Percentiles rank a stretch among this genome's conserved stretches.
Evolutionary conservation across 1,140 invertebrate species (phyloP).

Genomic region (Caerostris darwini): DNA sequence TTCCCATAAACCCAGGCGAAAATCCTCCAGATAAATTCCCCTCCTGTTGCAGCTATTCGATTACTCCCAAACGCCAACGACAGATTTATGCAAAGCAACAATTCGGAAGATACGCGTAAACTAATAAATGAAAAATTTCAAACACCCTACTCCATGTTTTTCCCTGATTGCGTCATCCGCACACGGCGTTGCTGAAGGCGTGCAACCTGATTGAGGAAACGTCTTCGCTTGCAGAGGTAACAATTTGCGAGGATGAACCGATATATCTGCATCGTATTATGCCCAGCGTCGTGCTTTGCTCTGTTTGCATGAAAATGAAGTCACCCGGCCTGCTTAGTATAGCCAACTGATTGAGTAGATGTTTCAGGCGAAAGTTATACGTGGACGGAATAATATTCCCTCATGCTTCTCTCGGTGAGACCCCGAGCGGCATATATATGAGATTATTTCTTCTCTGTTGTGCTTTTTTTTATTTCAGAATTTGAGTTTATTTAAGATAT

Average conservation of each 20-base stretch:
- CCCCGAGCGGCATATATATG: background rate
- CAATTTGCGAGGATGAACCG: constrained; percentile 41
- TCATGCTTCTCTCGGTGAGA: background rate
- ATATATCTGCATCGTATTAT: constrained; percentile 44
- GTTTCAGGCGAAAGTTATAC: constrained; percentile 1
- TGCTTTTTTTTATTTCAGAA: background rate
- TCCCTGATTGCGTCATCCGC: constrained; percentile 4
- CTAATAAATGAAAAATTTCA: constrained; percentile 28
- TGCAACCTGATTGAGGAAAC: constrained; percentile 30
- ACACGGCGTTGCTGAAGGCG: background rate
- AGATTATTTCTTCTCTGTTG: background rate
- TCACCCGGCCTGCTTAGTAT: background rate
- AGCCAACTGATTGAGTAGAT: constrained; percentile 35
- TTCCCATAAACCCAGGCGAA: background rate
- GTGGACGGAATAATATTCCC: background rate
- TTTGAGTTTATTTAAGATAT: background rate
- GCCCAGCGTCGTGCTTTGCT: background rate
- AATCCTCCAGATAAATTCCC: background rate
- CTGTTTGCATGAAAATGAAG: constrained; percentile 56
- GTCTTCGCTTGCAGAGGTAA: constrained; percentile 19
- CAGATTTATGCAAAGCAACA: constrained; percentile 16
- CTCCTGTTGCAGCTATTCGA: background rate
- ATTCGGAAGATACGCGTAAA: constrained; percentile 23
- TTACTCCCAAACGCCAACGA: background rate
- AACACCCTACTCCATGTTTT: constrained; percentile 23